A percentile compares a stretch with the other conserved stretches of the same genome.
These are phyloP conservation scores for Beris chalybata DNA, from an alignment of 2,888 invertebrate genomes.

Conservation along the genomic window DNA sequence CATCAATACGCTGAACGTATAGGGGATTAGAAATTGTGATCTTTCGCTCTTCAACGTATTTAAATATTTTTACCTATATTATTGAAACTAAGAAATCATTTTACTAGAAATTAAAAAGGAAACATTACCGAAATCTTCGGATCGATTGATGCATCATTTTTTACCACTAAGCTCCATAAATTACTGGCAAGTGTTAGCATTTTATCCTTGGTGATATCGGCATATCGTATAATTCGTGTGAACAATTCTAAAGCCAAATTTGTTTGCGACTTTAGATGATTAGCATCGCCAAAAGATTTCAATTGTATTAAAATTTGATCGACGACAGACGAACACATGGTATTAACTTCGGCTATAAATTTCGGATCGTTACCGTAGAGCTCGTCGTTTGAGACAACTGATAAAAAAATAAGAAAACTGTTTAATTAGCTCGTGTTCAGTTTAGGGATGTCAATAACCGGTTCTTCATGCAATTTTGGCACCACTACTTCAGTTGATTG, in stretches of 20 bases:
- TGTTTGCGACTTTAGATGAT: slow-evolving; percentile 70
- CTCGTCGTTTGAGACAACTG: slow-evolving; percentile 89
- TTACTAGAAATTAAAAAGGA: slow-evolving; percentile 2
- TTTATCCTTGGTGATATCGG: slow-evolving; percentile 63
- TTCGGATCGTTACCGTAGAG: slow-evolving; percentile 88
- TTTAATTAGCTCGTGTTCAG: too few species aligned
- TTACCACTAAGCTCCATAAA: slow-evolving; percentile 79
- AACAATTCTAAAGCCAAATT: slow-evolving; percentile 75
- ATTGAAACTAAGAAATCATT: slow-evolving; percentile 5
- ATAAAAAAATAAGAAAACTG: slow-evolving; percentile 26
- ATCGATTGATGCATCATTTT: slow-evolving; percentile 62
- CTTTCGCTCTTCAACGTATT: slow-evolving; percentile 29
- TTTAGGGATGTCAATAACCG: too few species aligned
- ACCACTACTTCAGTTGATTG: too few species aligned
- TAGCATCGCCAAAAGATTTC: slow-evolving; percentile 68
- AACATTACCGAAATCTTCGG: slow-evolving; percentile 57
- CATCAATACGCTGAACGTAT: slow-evolving; percentile 34
- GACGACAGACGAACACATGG: slow-evolving; percentile 73
- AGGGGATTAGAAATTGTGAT: not conserved
- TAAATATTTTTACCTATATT: slow-evolving; percentile 34
- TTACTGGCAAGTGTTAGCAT: slow-evolving; percentile 73
- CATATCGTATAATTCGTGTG: slow-evolving; percentile 66
- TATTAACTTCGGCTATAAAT: slow-evolving; percentile 78
- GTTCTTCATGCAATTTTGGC: too few species aligned
- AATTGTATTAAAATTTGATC: slow-evolving; percentile 74